Percentiles rank a stretch among this genome's conserved stretches.
phyloP scores from a whole-genome alignment of 1,140 invertebrate species.

The Phortica variegata region DNA sequence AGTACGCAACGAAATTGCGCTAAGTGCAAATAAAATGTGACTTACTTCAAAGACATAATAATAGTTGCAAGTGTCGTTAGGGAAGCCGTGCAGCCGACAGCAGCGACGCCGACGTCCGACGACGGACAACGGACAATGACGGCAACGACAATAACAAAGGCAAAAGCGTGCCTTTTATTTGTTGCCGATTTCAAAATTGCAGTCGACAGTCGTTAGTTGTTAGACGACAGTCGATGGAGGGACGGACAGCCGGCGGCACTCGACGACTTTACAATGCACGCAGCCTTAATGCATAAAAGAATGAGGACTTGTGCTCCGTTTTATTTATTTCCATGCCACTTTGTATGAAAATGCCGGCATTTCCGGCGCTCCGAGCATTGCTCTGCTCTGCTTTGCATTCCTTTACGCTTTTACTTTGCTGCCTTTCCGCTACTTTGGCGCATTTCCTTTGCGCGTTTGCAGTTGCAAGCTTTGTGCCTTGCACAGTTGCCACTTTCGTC shows the following conservation, averaged over 20 bases:
- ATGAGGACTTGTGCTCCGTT: slow-evolving; percentile 24
- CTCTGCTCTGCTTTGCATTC: not conserved
- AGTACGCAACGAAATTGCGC: too few relatives aligned
- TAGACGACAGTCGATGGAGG: too few relatives aligned
- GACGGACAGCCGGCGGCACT: slow-evolving; percentile 1
- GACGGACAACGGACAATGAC: too few relatives aligned
- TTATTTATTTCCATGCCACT: slow-evolving; percentile 34
- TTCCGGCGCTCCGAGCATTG: slow-evolving; percentile 30
- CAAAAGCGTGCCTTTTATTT: too few relatives aligned
- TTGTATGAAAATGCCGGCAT: slow-evolving; percentile 41
- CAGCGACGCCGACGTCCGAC: too few relatives aligned
- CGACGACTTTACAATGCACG: slow-evolving; percentile 45
- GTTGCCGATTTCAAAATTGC: too few relatives aligned
- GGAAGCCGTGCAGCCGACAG: too few relatives aligned
- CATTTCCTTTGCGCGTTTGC: slow-evolving; percentile 21
- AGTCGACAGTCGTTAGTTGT: too few relatives aligned
- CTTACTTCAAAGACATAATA: too few relatives aligned
- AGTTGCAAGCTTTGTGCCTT: not conserved
- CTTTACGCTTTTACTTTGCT: slow-evolving; percentile 4
- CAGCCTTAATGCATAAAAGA: slow-evolving; percentile 45
- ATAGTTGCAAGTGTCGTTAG: too few relatives aligned
- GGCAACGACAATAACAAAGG: too few relatives aligned
- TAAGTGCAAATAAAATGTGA: too few relatives aligned
- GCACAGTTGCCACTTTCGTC: slow-evolving; percentile 5
- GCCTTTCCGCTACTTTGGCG: slow-evolving; percentile 7